Evolutionary conservation across 2,888 invertebrate species (phyloP), one percentile per base, ranked within the genome.

Genomic region (Tenthredo livida): DNA sequence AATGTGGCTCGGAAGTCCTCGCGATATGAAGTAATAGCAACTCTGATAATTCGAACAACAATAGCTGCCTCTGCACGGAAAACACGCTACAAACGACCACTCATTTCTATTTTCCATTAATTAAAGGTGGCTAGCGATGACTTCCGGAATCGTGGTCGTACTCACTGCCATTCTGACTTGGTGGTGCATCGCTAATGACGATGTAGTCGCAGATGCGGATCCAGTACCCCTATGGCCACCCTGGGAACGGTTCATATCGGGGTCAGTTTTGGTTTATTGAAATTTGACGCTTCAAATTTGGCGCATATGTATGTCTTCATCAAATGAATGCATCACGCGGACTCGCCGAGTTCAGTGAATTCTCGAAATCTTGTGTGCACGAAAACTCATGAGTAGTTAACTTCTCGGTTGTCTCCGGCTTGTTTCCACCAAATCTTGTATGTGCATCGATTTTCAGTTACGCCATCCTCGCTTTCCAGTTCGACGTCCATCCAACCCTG

Each of bases 1-100:
- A 83, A 96, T 97, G 95, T 98, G 98, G 97, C 95, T 98, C 7
- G 98, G 98, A 78, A 97, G 98, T 86, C 98, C 98, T 0, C 97
- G 97, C 92, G 97, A 98, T 91, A 97, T 98, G 97, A 97, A 98
- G 98, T 98, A 93, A 95, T 84, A 37, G 70, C 80, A 85, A 47
- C 80, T 72, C 67, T 80, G 4, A 54, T 77, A 43, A 78, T 80
- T 85, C 84, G 40, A 40, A 50, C 33, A 29, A 47, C 21, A 88
- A 67, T 43, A 10, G 29, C 21, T 21, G n/a, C 47, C 78, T 72
- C 29, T 12, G 6, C 6, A 10, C 7, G n/a, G n/a, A 54, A 54
- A 17, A 50, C 17, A n/a, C 12, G n/a, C 15, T 21, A 15, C 7
- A 50, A 50, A 33, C 86, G n/a, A 33, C 12, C 3, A 21, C 40